Conservation (phyloP, 1,140 invertebrate genomes). For the Octopus bimaculoides region DNA sequence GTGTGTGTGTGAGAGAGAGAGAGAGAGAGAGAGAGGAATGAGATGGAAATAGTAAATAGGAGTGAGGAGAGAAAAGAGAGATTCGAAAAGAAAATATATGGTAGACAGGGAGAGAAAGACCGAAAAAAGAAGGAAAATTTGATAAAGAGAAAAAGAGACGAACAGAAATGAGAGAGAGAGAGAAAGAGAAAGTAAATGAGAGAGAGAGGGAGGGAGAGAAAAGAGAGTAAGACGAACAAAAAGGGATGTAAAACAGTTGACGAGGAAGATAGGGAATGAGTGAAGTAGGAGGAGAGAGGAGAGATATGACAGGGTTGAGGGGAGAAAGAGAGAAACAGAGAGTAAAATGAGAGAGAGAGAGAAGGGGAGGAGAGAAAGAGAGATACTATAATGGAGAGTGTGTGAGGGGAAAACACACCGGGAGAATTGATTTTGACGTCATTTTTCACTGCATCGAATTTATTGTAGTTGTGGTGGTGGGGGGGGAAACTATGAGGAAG, state of each 20-base stretch:
- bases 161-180: conserved; percentile 10
- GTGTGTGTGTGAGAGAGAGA: conserved; percentile 9
- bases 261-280: neutral
- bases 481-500: neutral
- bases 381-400: too few species aligned
- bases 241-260: neutral
- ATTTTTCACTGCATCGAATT: neutral
- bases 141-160: conserved; percentile 17
- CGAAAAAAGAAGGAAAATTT: neutral
- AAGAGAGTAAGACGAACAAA: neutral
- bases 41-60: conserved; percentile 14
- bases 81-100: conserved; percentile 8
- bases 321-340: too few species aligned
- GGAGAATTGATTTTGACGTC: neutral
- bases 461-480: neutral
- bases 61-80: conserved; percentile 12
- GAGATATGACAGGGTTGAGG: neutral
- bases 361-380: neutral
- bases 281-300: neutral
- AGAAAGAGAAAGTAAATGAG: neutral
- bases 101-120: conserved; percentile 13
- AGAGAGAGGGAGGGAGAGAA: neutral
- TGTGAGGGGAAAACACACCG: neutral
- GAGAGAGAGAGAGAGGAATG: conserved; percentile 11
- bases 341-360: neutral